Conservation (phyloP, 2,113 vertebrate genomes). For the Hiodon alosoides region DNA sequence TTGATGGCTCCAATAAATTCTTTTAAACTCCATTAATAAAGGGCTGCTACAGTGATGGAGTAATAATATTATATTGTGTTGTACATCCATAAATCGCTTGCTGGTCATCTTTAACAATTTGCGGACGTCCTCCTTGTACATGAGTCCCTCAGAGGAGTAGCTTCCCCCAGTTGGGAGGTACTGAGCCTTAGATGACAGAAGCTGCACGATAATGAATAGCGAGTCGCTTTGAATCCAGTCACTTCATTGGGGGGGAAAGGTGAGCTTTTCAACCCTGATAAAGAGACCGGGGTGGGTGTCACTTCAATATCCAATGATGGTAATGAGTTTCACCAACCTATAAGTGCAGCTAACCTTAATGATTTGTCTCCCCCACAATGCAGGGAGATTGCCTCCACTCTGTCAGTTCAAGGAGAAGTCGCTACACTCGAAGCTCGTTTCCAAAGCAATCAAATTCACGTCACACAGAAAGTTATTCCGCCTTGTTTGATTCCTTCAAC, state of each 20-base stretch:
- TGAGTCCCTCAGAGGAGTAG: too few species aligned
- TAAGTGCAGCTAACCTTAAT: conserved; percentile 58
- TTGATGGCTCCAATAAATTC: background rate
- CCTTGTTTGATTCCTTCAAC: too few species aligned
- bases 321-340: conserved; percentile 63
- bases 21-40: conserved; percentile 10
- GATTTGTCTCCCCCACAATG: conserved; percentile 6
- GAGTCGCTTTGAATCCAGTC: conserved; percentile 26
- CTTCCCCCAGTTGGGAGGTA: too few species aligned
- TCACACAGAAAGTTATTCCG: too few species aligned
- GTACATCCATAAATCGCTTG: background rate
- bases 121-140: too few species aligned
- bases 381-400: background rate
- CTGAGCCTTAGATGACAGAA: too few species aligned
- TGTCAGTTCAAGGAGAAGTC: too few species aligned
- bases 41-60: background rate
- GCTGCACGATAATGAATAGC: conserved; percentile 18
- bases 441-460: too few species aligned
- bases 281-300: conserved; percentile 63
- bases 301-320: conserved; percentile 44
- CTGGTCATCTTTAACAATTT: too few species aligned
- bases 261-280: conserved; percentile 55
- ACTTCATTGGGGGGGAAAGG: conserved; percentile 47
- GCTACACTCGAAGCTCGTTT: too few species aligned
- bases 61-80: background rate